Evolutionary conservation across 1,140 invertebrate genomes (phyloP).

Genomic region (Bradysia coprophila): DNA sequence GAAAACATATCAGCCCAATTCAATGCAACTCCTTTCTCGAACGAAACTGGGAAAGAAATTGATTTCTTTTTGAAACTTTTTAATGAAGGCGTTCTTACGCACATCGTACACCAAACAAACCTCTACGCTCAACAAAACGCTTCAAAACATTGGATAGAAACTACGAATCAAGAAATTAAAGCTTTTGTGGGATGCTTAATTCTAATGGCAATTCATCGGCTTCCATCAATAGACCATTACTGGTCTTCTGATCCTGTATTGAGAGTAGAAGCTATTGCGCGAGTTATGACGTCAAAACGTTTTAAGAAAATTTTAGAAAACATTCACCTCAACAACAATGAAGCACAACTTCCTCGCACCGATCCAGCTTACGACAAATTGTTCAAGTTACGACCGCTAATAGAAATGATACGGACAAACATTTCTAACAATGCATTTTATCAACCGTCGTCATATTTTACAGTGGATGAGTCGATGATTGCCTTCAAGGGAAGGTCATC

Average conservation of each 20-base stretch:
- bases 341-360: not conserved
- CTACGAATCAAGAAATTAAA: not conserved
- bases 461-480: constrained; percentile 21
- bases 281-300: not conserved
- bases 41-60: too few relatives aligned
- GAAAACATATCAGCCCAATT: too few relatives aligned
- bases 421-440: not conserved
- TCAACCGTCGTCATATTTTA: not conserved
- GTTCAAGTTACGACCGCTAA: not conserved
- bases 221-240: not conserved
- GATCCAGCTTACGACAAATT: not conserved
- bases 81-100: too few relatives aligned
- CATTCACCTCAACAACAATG: not conserved
- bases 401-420: too few relatives aligned
- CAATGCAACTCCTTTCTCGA: too few relatives aligned
- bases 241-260: not conserved
- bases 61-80: too few relatives aligned
- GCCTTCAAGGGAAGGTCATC: constrained; percentile 18
- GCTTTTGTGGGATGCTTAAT: not conserved
- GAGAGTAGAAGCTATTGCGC: not conserved
- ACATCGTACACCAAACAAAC: not conserved
- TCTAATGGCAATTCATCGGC: not conserved
- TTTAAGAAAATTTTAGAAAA: not conserved
- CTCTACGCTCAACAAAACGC: not conserved
- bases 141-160: not conserved